Percentiles rank a stretch among this genome's conserved stretches.
These are phyloP conservation scores for Acronicta leporina DNA, from an alignment of 2,888 invertebrate genomes.

Conservation along the genomic window DNA sequence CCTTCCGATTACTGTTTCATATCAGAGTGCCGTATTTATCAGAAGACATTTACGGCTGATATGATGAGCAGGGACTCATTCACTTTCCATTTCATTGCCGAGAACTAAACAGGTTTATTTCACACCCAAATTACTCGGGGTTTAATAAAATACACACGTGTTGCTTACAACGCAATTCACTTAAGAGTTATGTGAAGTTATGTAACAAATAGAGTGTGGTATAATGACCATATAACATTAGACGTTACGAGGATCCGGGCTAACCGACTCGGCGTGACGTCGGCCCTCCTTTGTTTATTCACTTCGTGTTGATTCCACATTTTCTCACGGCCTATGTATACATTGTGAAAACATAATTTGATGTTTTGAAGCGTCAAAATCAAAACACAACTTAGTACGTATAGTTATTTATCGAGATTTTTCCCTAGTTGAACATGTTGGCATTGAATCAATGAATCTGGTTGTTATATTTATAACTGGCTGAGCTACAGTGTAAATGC, in stretches of 20 bases:
- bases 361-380: constrained; percentile 22
- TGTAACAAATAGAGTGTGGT: constrained; percentile 21
- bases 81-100: constrained; percentile 50
- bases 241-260: constrained; percentile 84
- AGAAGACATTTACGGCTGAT: constrained; percentile 13
- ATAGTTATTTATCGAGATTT: not conserved
- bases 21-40: constrained; percentile 21
- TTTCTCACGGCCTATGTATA: constrained; percentile 59
- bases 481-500: no score
- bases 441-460: not conserved
- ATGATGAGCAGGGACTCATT: constrained; percentile 21
- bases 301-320: constrained; percentile 23
- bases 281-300: constrained; percentile 39
- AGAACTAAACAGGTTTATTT: constrained; percentile 52
- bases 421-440: not conserved
- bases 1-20: constrained; percentile 19
- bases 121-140: constrained; percentile 57
- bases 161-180: constrained; percentile 77
- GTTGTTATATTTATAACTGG: no score
- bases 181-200: constrained; percentile 59
- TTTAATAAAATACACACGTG: constrained; percentile 73
- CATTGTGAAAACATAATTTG: constrained; percentile 37
- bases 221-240: constrained; percentile 64
- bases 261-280: constrained; percentile 71
- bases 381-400: constrained; percentile 10